Evolutionary conservation across 2,888 invertebrate genomes (phyloP), one percentile per base, ranked within the genome.

Genomic region (Tenodera sinensis): DNA sequence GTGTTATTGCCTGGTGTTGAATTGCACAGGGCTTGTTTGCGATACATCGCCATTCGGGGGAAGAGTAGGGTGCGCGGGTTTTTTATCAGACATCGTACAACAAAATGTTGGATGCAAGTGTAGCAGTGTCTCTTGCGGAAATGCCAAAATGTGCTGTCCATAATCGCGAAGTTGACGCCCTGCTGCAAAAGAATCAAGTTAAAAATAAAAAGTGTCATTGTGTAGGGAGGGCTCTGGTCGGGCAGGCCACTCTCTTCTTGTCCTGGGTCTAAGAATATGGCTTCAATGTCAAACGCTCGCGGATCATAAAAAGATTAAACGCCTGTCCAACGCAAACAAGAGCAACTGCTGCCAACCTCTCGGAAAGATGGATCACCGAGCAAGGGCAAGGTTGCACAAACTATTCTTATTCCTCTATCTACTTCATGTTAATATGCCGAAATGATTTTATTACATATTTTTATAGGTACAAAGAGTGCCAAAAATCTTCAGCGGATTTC

Each of bases 281-380:
- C 85, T 54, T 85, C 88, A 34, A 88, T 87, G 87, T 87, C 87
- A 87, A 87, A 87, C 42, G 28, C 54, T 71, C 15, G 20, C 30
- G 87, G 81, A 82, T 87, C 87, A 88, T 83, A 88, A 88, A 84
- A 88, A 84, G 81, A 88, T 84, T 25, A 84, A 88, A 88, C 81
- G 71, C 27, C 84, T 85, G 71, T 84, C 84, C 81, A 88, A 83
- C 85, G 89, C 71, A 89, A 89, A 81, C 85, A 85, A 81, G 7
- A 20, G 30, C 3, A 42, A 4, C 30, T 30, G 87, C 87, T 87
- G 87, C 87, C 87, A 87, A 87, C 87, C 34, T 14, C 28, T 20
- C 0, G 28, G 54, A 25, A 71, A 71, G 54, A 71, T 71, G 54
- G 54, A 71, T 71, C 20, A 71, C 54, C 54, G 20, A 71, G 20